Percentiles rank a stretch among this genome's conserved stretches.
These are phyloP conservation scores for Psittacula cyanocephala DNA, from an alignment of 2,113 vertebrate species.

Conservation along the genomic window DNA sequence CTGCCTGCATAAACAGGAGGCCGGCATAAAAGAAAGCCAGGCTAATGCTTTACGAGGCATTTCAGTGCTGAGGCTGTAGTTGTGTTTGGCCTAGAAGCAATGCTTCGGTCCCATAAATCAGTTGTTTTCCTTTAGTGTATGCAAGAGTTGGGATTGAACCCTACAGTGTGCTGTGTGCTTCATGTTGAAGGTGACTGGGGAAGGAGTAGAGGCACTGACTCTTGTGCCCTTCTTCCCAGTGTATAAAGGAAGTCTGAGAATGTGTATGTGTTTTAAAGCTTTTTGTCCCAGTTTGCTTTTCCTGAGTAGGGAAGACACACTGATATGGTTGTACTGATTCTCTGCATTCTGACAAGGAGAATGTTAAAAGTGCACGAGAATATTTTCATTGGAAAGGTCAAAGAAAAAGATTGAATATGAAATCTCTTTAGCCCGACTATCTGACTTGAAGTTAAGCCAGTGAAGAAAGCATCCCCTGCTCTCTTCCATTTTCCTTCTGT, in stretches of 20 bases:
- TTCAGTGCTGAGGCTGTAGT: neutral
- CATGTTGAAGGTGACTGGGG: neutral
- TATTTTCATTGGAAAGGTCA: neutral
- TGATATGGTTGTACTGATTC: neutral
- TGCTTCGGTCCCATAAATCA: neutral
- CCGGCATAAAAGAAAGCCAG: neutral
- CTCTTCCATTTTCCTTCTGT: neutral
- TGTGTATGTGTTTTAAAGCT: neutral
- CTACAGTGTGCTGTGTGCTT: neutral
- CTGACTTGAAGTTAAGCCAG: neutral
- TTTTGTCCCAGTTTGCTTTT: neutral
- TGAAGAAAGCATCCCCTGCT: neutral
- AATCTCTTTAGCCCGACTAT: neutral
- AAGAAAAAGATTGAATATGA: neutral
- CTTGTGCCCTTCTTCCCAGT: neutral
- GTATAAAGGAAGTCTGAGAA: neutral
- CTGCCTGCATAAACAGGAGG: conserved; percentile 19
- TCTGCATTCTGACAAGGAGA: neutral
- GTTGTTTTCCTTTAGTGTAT: neutral
- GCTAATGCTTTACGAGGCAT: neutral
- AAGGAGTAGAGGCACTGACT: neutral
- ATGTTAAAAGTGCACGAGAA: neutral
- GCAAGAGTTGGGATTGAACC: neutral
- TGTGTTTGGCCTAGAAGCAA: conserved; percentile 15
- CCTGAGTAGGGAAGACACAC: neutral